Base-by-base conservation (phyloP, 1,140 invertebrate genomes). In the Zaprionus ornatus region DNA sequence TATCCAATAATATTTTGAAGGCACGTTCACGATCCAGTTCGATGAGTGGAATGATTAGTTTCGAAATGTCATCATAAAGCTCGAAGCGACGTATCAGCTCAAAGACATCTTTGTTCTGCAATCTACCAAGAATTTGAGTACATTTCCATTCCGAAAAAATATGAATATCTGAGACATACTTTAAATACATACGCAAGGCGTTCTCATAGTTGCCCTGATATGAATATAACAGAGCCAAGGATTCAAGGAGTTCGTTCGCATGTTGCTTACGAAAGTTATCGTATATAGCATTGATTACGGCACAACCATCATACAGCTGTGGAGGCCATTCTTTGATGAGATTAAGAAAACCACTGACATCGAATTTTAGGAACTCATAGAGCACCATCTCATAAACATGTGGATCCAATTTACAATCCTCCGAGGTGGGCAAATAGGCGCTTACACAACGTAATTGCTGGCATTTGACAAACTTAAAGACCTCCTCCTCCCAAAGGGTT, bases 301-400 rank as follows among this genome's bases (percentile, higher is more conserved):
- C 96, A 19, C 95, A 95, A 19, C 97, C 96, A 90, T 97, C 97
- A 91, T 99, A 99, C 4, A 99, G 92, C 45, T 95, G 94, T 5
- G 96, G 95, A 74, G 94, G 94, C 98, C 98, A 99, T 88, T 98
- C 96, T 91, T 97, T 96, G 0, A 99, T 95, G 37, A 99, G 92
- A 81, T 96, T 95, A 1, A 98, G 93, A 93, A 99, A 99, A n/a
- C 96, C 97, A 15, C 65, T 68, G 3, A 96, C 95, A 93, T 99
- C 97, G 52, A 96, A 95, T 92, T 98, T 96, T 1, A 99, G 93
- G 92, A 97, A 99, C 91, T 99, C 98, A 83, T 97, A 97, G 3
- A 99, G 94, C 35, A 99, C 97, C 95, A 98, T 97, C 93, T 99
- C 98, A 93, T 99, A 99, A 69, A 98, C 96, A 42, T 97, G 95